These are phyloP conservation scores for Argyrosomus japonicus DNA, from an alignment of 2,113 vertebrate species.

Conservation along the genomic window DNA sequence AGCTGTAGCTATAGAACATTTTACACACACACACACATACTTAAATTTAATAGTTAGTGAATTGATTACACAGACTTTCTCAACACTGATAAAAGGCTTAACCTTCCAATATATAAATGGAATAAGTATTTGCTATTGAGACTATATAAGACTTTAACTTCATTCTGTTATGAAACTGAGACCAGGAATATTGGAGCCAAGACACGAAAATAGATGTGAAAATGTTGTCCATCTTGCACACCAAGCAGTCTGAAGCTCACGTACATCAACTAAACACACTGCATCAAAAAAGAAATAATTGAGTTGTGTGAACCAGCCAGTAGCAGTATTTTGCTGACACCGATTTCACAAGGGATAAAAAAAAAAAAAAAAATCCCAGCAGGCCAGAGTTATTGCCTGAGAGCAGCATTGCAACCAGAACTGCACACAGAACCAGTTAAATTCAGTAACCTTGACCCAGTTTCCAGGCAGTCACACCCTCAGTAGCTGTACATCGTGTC, in stretches of 20 bases:
- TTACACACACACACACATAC: not conserved
- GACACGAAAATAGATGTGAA: not conserved
- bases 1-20: not conserved
- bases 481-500: constrained; percentile 6
- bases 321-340: constrained; percentile 56
- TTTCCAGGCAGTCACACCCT: constrained; percentile 64
- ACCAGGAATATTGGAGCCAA: not conserved
- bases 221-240: not conserved
- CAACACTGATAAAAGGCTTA: not conserved
- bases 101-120: not conserved
- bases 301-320: not conserved
- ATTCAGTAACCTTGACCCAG: constrained; percentile 81
- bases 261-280: not conserved
- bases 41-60: not conserved
- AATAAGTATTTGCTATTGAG: not conserved
- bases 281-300: constrained; percentile 11
- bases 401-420: constrained; percentile 54
- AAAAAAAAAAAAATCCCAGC: constrained; percentile 39
- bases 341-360: constrained; percentile 39
- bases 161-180: not conserved
- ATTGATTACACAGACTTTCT: not conserved
- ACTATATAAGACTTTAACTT: not conserved
- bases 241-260: not conserved
- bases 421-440: constrained; percentile 49
- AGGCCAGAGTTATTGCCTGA: constrained; percentile 39